These are phyloP conservation scores for Channallabes apus DNA, from an alignment of 2,797 vertebrate species.

Conservation along the genomic window DNA sequence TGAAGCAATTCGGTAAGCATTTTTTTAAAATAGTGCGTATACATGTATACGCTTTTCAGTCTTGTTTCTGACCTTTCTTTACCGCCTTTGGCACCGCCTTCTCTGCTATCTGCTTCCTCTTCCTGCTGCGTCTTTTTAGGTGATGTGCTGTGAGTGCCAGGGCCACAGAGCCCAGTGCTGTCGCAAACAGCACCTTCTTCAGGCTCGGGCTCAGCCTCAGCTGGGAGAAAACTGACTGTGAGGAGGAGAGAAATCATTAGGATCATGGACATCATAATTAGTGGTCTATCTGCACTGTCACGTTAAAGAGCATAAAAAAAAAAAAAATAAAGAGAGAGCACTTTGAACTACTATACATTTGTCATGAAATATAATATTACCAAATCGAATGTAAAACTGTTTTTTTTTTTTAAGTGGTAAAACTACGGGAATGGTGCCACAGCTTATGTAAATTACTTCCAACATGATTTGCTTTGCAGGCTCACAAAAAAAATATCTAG, in stretches of 20 bases:
- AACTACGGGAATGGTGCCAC: background rate
- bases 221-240: constrained; percentile 89
- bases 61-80: constrained; percentile 83
- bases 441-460: background rate
- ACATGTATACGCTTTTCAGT: background rate
- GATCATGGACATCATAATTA: background rate
- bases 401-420: background rate
- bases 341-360: background rate
- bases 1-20: background rate
- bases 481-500: background rate
- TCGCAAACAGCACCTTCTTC: constrained; percentile 95
- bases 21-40: background rate
- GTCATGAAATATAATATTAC: background rate
- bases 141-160: constrained; percentile 96
- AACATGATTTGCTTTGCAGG: background rate
- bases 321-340: background rate
- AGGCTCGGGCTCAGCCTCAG: constrained; percentile 88
- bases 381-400: background rate
- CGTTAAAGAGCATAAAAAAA: background rate
- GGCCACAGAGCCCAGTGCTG: constrained; percentile 91
- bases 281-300: background rate
- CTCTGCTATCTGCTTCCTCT: constrained; percentile 81
- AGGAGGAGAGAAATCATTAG: background rate
- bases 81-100: constrained; percentile 76
- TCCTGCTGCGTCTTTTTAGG: constrained; percentile 87